Evolutionary conservation across 2,888 invertebrate species (phyloP), one percentile per base, ranked within the genome.

Genomic region (Ophioninae sp.): DNA sequence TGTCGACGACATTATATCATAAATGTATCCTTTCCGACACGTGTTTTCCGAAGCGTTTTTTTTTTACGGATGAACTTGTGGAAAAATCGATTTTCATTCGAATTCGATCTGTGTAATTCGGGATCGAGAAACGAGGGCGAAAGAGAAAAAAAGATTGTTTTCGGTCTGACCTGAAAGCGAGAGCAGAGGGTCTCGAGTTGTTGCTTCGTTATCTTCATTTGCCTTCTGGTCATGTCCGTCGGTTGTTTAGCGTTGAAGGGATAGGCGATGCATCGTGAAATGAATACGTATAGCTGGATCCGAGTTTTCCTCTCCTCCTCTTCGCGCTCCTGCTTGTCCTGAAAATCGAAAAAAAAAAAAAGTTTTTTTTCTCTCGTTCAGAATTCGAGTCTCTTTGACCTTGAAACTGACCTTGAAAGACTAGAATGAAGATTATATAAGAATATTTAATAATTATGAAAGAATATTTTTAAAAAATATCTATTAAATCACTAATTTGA

Each of bases 181-280:
- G 97, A 97, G 92, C 97, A 97, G 90, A 99, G 97, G 63, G 97
- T 97, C 93, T 99, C 98, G 87, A 99, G 94, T 93, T 99, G 99
- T 93, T 98, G 98, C 92, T 98, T 98, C 79, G 97, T 98, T 76
- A 99, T 97, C 94, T 99, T 99, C 79, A 97, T 96, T 93, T 99
- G 98, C 85, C 99, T 94, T 90, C 97, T 95, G 2, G 98, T 98
- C 98, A 99, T 98, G 93, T 99, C 99, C 8, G 98, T 99, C 0
- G 99, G 98, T 93, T 99, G 99, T 93, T 99, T 99, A 13, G 99
- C 99, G 94, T 99, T 99, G 94, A 99, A 99, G 8, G 99, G 99
- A 94, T 99, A 99, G 8, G 99, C 98, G 91, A 99, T 96, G 93
- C 99, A 99, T 92, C 99, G 95, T 87, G 99, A 98, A 87, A 99